Conservation (phyloP, 1,140 invertebrate genomes). For the Leptopilina clavipes region DNA sequence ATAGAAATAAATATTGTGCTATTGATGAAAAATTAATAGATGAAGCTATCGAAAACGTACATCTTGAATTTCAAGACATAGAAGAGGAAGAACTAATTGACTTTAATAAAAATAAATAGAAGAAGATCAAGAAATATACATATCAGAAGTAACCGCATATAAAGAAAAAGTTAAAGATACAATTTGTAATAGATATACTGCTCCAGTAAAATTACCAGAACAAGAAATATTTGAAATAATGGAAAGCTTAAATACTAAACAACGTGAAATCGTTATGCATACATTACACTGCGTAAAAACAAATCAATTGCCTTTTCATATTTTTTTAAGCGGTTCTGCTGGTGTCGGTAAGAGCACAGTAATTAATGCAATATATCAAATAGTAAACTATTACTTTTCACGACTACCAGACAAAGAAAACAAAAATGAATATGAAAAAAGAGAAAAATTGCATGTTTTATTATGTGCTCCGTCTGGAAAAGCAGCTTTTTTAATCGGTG, state of each 20-base stretch:
- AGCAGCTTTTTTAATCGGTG: conserved; percentile 63
- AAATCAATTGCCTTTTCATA: conserved; percentile 40
- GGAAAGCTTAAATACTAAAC: conserved; percentile 41
- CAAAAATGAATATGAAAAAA: conserved; percentile 33
- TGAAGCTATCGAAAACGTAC: not conserved
- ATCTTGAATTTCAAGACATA: not conserved
- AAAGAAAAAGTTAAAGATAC: not conserved
- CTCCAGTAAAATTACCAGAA: not conserved
- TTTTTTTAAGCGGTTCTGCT: conserved; percentile 51
- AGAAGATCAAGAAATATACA: not conserved
- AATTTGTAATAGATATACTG: not conserved
- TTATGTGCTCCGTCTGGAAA: conserved; percentile 61
- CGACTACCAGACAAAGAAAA: conserved; percentile 37
- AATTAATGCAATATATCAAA: conserved; percentile 46
- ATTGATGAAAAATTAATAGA: not conserved
- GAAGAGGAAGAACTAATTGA: not conserved
- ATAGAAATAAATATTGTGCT: not conserved
- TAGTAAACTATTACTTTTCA: conserved; percentile 46
- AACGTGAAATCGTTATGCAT: conserved; percentile 45
- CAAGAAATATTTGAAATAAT: conserved; percentile 33
- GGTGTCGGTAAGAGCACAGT: conserved; percentile 53
- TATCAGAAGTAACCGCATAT: not conserved
- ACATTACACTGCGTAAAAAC: conserved; percentile 47
- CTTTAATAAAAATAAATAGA: not conserved
- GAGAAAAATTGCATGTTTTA: conserved; percentile 49